Conservation (phyloP, 2,888 invertebrate species). For the Conomelus anceps region DNA sequence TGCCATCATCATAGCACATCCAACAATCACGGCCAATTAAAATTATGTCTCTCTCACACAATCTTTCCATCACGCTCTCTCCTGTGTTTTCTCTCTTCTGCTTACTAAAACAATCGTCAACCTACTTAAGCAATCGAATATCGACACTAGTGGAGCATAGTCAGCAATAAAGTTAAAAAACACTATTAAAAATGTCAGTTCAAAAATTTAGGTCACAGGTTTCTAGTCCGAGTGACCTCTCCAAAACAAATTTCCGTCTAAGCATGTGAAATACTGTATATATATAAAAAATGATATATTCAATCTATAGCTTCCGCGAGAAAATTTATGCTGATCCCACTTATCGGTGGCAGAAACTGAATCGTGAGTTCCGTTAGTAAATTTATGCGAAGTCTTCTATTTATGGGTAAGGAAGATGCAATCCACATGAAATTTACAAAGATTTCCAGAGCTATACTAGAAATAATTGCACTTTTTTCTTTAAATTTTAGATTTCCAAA, state of each 20-base stretch:
- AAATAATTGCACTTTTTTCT: no score
- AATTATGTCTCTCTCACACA: conserved; percentile 1
- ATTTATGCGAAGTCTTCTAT: background rate
- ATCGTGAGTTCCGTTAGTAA: background rate
- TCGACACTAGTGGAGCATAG: background rate
- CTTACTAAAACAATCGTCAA: background rate
- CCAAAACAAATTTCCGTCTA: background rate
- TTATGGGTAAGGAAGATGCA: background rate
- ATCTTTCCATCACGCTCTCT: background rate
- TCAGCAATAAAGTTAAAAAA: background rate
- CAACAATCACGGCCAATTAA: background rate
- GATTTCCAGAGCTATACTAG: no score
- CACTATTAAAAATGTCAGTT: background rate
- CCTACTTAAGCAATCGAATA: background rate
- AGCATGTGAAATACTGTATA: background rate
- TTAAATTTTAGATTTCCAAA: no score
- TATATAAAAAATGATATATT: background rate
- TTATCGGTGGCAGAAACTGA: background rate
- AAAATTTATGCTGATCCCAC: background rate
- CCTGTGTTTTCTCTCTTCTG: background rate
- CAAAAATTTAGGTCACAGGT: background rate
- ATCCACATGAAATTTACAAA: background rate
- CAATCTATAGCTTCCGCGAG: background rate
- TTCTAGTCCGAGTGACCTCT: background rate
- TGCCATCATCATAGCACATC: background rate